Evolutionary conservation across 1,140 invertebrate species (phyloP), one percentile per base, ranked within the genome.

Genomic region (Scaptodrosophila lebanonensis): DNA sequence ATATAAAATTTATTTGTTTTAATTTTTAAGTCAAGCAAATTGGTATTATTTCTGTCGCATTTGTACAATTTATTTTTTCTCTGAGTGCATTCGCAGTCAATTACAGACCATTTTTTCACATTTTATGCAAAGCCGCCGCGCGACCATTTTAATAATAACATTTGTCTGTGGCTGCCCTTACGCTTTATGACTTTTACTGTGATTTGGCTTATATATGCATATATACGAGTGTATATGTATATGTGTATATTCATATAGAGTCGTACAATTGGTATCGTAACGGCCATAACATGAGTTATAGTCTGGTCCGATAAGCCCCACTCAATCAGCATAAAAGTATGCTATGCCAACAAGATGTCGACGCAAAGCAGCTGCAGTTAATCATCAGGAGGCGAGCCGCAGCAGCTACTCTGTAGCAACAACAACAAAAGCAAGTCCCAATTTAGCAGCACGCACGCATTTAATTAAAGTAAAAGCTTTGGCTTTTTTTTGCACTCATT

Each of bases 401-500:
- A 49, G 42, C 25, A 50, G 17, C 12, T 42, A 43, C 20, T 63
- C 47, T 48, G 44, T 33, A 49, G 35, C 45, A 40, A 63, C 45
- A 69, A 65, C 58, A 67, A 57, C 53, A 73, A 60, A 62, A 49
- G n/a, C n/a, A 62, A 73, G 57, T 68, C 68, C 67, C 68, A 77
- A 77, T 73, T 79, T 79, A 72, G 49, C 59, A 54, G 56, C 73
- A 79, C 73, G 73, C 73, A 79, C 73, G 68, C 73, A 79, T 79
- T 79, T 79, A 79, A 79, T 79, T 79, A 79, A 82, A 79, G 75
- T 79, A 79, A 79, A 79, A 79, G 73, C 73, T 59, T 79, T 59
- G 75, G 47, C 57, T 79, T 71, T 60, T 49, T 54, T 40, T 50
- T 50, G 18, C 60, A 65, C 56, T 29, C 16, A 22, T 12, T 6